Percentiles rank a stretch among this genome's conserved stretches.
These are phyloP conservation scores for Sylvilagus bachmani DNA, from an alignment of 2,113 vertebrate genomes.

Conservation along the genomic window DNA sequence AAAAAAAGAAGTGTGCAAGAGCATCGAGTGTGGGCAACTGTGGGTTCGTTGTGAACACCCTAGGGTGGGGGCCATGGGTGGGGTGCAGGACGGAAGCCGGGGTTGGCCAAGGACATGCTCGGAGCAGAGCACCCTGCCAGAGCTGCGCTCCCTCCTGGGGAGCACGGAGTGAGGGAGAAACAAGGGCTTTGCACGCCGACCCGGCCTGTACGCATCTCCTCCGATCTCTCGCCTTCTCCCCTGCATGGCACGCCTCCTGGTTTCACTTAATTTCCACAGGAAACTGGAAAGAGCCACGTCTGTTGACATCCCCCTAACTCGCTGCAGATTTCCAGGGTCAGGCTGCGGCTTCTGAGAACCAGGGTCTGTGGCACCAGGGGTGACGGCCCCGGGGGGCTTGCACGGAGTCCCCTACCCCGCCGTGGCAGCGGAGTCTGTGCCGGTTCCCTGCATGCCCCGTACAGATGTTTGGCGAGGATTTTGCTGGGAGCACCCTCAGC, in stretches of 20 bases:
- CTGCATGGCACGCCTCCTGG: constrained; percentile 52
- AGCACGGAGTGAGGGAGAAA: background rate
- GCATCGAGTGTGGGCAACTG: rapidly evolving
- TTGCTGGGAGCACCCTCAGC: background rate
- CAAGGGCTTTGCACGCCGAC: constrained; percentile 50
- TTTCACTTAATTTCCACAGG: constrained; percentile 78
- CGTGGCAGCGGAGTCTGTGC: background rate
- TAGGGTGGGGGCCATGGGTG: too few relatives aligned
- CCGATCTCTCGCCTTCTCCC: constrained; percentile 41
- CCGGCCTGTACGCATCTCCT: constrained; percentile 18
- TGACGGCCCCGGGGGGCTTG: background rate
- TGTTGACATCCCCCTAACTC: constrained; percentile 38
- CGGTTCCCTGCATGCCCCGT: background rate
- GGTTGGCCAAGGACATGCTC: background rate
- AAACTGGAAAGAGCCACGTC: constrained; percentile 71
- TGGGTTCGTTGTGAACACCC: background rate
- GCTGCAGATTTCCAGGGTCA: constrained; percentile 73
- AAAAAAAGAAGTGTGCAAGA: background rate
- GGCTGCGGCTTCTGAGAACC: background rate
- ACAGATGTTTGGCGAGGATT: constrained; percentile 57
- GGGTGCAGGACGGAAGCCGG: background rate
- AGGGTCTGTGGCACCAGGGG: constrained; percentile 12
- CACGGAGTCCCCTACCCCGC: background rate
- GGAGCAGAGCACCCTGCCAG: background rate
- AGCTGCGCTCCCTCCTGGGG: background rate